Conservation (phyloP, 2,888 invertebrate species). For the Thera obeliscata region DNA sequence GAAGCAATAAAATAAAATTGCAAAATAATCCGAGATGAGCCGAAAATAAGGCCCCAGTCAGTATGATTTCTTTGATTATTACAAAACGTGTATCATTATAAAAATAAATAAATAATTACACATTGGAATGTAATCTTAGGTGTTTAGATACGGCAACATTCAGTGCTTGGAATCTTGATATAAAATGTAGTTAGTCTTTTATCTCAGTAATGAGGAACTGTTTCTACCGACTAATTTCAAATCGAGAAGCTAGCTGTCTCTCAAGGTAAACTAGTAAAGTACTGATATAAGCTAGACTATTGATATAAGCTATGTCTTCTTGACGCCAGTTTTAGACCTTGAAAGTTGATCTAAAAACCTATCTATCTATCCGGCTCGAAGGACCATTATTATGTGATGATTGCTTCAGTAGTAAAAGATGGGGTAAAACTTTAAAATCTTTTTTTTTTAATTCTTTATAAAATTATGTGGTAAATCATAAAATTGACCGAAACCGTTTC, state of each 20-base stretch:
- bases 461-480: too few relatives aligned
- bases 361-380: too few relatives aligned
- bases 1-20: too few relatives aligned
- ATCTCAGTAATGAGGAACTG: slow-evolving; percentile 30
- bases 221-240: slow-evolving; percentile 25
- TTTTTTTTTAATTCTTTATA: too few relatives aligned
- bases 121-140: slow-evolving; percentile 15
- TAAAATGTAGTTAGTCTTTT: slow-evolving; percentile 23
- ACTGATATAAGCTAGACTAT: background rate
- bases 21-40: too few relatives aligned
- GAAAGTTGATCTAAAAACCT: too few relatives aligned
- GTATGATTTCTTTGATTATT: background rate
- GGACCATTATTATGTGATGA: too few relatives aligned
- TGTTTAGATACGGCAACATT: slow-evolving; percentile 8
- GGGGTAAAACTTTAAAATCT: too few relatives aligned
- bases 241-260: slow-evolving; percentile 12
- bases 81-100: background rate
- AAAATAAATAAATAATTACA: slow-evolving; percentile 15
- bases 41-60: too few relatives aligned
- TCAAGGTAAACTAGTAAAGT: slow-evolving; percentile 22
- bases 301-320: background rate
- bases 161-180: slow-evolving; percentile 23
- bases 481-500: too few relatives aligned
- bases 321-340: background rate
- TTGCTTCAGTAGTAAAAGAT: too few relatives aligned